Evolutionary conservation across 2,797 vertebrate species (phyloP), one percentile per base, ranked within the genome.

Genomic region (Anguilla anguilla): DNA sequence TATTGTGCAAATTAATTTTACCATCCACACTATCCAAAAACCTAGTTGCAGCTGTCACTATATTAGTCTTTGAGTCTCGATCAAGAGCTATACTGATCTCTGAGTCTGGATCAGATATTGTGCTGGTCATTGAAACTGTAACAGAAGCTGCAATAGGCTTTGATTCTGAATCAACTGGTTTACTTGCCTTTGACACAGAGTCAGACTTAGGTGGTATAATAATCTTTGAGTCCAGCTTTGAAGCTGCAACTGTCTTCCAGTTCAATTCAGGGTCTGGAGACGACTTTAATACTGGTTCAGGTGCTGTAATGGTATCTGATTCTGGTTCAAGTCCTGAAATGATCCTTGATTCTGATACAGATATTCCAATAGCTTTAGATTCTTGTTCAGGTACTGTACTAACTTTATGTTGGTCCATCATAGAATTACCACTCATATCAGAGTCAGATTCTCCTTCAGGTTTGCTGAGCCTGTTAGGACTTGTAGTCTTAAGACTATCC

Each of bases 391-490:
- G 35, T 46, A 15, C 77, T 46, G 22, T 46, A 81, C 2, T 81
- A 4, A 25, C 43, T 2, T 81, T 46, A 35, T 39, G 31, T 1
- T 39, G 72, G 72, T 77, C 35, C 72, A 17, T 39, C 3, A 19
- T 35, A 77, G 72, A 19, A 79, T 6, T 22, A 79, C 39, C 46
- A 19, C 19, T 72, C 67, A 22, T 53, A 22, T 83, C 64, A 55
- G 31, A 39, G 28, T 6, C 49, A 74, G 49, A 57, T 55, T 22
- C 64, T 87, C 61, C 64, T 3, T 91, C 90, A 85, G 57, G 6
- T 88, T 92, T 92, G n/a, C 74, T 92, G 88, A 92, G 91, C 88
- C n/a, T 87, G 31, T 77, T 91, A 49, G 90, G 93, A 85, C 92
- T 93, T 39, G 85, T 11, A 0, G 92, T 91, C 87, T 91, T 92